phyloP scores from a whole-genome alignment of 2,888 invertebrate species.

The Julus scandinavius region DNA sequence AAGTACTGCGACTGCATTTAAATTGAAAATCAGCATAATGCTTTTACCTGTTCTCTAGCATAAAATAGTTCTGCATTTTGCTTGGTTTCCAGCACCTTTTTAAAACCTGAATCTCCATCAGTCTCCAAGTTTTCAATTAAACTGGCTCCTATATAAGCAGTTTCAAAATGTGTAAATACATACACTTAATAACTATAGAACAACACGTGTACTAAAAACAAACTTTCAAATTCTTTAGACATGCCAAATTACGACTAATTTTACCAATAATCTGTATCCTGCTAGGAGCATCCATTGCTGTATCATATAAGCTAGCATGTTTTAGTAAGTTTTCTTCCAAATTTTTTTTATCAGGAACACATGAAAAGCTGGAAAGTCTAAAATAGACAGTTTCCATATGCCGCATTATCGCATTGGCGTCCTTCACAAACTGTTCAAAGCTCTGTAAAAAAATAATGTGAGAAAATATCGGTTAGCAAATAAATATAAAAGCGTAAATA shows the following conservation, averaged over 20 bases:
- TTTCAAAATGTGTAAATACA: neutral
- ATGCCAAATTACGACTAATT: neutral
- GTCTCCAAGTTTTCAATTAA: conserved; percentile 70
- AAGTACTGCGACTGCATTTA: neutral
- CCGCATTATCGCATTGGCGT: conserved; percentile 71
- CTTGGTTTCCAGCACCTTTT: conserved; percentile 36
- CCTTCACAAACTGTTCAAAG: conserved; percentile 76
- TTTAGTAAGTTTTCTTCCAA: conserved; percentile 40
- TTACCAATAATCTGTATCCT: conserved; percentile 62
- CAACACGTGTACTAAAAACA: too few species aligned
- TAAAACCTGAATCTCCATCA: conserved; percentile 64
- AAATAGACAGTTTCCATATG: conserved; percentile 74
- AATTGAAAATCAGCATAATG: neutral
- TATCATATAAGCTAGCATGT: conserved; percentile 65
- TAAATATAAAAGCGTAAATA: neutral
- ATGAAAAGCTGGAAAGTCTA: conserved; percentile 65
- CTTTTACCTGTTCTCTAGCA: conserved; percentile 32
- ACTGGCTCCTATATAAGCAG: conserved; percentile 65
- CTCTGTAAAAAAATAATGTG: conserved; percentile 67
- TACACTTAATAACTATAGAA: too few species aligned
- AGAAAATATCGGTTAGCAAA: conserved; percentile 51
- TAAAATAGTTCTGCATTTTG: conserved; percentile 51
- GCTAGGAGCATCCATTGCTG: conserved; percentile 69
- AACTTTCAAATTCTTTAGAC: too few species aligned
- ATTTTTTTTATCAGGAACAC: conserved; percentile 68